Base-by-base conservation (phyloP, 2,797 vertebrate species). In the Helicolenus hilgendorfi region DNA sequence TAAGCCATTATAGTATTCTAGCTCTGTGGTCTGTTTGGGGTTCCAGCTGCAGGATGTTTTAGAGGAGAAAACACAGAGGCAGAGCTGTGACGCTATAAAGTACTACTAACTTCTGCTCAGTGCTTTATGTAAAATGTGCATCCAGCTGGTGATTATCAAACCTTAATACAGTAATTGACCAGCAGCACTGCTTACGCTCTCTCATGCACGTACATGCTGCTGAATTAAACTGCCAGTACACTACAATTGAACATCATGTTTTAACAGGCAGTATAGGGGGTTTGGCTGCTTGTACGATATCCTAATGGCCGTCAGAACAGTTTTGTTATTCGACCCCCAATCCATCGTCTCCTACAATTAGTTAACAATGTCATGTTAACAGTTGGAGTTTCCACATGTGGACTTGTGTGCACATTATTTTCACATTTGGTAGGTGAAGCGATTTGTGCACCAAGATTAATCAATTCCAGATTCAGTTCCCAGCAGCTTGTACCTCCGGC, bases 381-480 rank as follows among this genome's bases (percentile, higher is more conserved):
- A 73, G 73, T 75, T 71, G 27, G 73, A 76, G 55, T 72, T 86
- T 79, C 11, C 55, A 26, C 68, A 69, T 45, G 36, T 65, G 70
- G 63, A 58, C 63, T 31, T 20, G 8, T 15, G 72, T 18, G 38
- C 45, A 67, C 69, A 69, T 83, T 83, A 82, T 78, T 81, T 83
- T 63, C 85, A 84, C 62, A 79, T 88, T 84, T 73, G 22, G 18
- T 15, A 41, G 68, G 33, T 73, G 20, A 67, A 60, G 67, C 13
- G 11, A 84, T 81, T 65, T 68, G 68, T 58, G 41, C 35, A 68
- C 9, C 8, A 36, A 36, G 36, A 88, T 78, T 31, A 77, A 77
- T 81, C 56, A 38, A 31, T 74, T 77, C 11, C 27, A 45, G 3
- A 33, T 65, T 74, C 59, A 36, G 18, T 26, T 63, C 76, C 27